Conservation (phyloP, 1,140 invertebrate genomes). For the Orchesella cincta region DNA sequence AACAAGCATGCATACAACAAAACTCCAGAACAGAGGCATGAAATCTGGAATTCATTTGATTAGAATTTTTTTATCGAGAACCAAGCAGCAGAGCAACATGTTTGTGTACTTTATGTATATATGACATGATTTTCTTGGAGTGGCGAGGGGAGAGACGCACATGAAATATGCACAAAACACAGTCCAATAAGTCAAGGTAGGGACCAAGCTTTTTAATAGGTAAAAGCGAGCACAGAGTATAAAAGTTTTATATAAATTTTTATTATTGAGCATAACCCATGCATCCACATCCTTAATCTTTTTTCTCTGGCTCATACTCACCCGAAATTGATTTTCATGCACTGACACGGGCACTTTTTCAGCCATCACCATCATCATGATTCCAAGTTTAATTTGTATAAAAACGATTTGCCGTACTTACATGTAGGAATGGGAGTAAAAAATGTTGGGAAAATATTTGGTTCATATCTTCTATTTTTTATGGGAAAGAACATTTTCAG, state of each 20-base stretch:
- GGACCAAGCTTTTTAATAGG: not conserved
- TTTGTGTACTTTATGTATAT: not conserved
- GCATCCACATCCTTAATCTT: not conserved
- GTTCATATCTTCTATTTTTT: not conserved
- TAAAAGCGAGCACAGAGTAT: not conserved
- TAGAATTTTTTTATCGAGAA: not conserved
- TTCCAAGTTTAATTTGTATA: not conserved
- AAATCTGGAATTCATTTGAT: constrained; percentile 28
- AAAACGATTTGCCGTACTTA: no score
- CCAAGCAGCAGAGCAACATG: not conserved
- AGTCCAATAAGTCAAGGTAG: not conserved
- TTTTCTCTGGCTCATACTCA: not conserved
- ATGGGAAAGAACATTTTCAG: not conserved
- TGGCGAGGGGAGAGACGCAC: not conserved
- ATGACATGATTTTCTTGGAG: not conserved
- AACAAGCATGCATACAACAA: not conserved
- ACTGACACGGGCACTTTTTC: not conserved
- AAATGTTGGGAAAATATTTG: no score
- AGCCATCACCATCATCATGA: not conserved
- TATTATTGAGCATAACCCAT: not conserved
- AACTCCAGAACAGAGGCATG: not conserved
- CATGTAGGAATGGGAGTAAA: no score
- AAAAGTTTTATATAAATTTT: not conserved
- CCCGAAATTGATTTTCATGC: not conserved
- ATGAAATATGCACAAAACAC: not conserved